Percentiles rank a stretch among this genome's conserved stretches.
Conservation (phyloP, 2,888 invertebrate genomes). For the Diadegma fenestrale region DNA sequence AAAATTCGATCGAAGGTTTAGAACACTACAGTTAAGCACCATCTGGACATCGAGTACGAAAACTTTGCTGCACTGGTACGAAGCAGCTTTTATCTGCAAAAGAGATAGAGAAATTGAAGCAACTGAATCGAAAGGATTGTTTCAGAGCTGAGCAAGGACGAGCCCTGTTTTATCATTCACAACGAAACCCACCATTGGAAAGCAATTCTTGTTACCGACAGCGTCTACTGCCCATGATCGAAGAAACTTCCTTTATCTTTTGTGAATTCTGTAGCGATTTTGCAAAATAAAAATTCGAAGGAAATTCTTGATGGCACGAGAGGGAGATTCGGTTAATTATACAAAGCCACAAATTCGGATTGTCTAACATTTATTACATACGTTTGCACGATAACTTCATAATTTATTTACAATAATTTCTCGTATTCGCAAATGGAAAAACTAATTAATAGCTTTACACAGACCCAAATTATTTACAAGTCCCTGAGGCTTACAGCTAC, state of each 20-base stretch:
- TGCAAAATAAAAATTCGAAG: not conserved
- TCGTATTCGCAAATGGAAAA: conserved; percentile 78
- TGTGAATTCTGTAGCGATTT: not conserved
- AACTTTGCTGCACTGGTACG: not conserved
- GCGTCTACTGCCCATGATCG: not conserved
- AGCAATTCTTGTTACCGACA: not conserved
- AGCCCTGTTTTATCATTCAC: not conserved
- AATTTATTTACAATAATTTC: conserved; percentile 78
- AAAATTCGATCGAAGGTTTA: not conserved
- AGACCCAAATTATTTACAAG: conserved; percentile 79
- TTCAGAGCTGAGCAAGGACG: not conserved
- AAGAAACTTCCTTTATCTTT: not conserved
- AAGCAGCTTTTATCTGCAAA: not conserved
- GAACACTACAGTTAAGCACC: not conserved
- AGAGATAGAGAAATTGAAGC: not conserved
- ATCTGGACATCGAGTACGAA: not conserved
- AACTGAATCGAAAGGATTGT: no score
- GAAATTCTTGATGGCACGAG: no score
- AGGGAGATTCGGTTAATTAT: not conserved
- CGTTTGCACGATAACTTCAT: conserved; percentile 76
- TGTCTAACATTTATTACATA: conserved; percentile 81
- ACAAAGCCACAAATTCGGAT: conserved; percentile 60
- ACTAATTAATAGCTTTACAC: conserved; percentile 76
- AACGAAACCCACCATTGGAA: not conserved
- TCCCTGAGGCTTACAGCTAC: conserved; percentile 80